phyloP scores from a whole-genome alignment of 2,797 vertebrate species.

The Microcaecilia unicolor region DNA sequence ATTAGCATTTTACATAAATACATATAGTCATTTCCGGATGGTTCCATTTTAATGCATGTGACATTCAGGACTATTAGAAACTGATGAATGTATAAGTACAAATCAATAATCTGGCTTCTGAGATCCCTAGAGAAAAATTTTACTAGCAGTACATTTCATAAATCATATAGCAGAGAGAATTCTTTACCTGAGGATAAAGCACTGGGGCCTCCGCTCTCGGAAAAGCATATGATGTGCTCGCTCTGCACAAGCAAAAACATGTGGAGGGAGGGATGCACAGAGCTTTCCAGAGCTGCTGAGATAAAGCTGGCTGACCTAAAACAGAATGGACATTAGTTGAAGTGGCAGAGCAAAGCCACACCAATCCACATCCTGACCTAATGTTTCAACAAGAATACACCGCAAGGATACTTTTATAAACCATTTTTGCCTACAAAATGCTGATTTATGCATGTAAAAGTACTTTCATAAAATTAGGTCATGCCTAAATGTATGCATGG shows the following conservation, averaged over 20 bases:
- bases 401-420: too few relatives aligned
- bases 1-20: too few relatives aligned
- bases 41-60: too few relatives aligned
- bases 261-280: constrained; percentile 81
- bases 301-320: constrained; percentile 90
- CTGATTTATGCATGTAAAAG: too few relatives aligned
- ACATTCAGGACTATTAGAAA: not conserved
- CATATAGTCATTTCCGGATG: too few relatives aligned
- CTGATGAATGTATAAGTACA: not conserved
- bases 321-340: not conserved
- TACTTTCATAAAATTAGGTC: too few relatives aligned
- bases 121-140: not conserved
- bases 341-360: too few relatives aligned
- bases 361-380: too few relatives aligned
- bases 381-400: too few relatives aligned
- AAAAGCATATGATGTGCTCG: constrained; percentile 85
- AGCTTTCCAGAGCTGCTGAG: constrained; percentile 71
- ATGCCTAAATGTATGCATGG: too few relatives aligned
- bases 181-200: constrained; percentile 85
- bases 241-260: constrained; percentile 89
- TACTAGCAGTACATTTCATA: not conserved
- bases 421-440: too few relatives aligned
- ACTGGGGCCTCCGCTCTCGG: constrained; percentile 76
- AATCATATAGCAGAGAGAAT: constrained; percentile 21
- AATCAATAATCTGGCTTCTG: not conserved